phyloP scores from a whole-genome alignment of 30 jellyfish, hydroid and myxozoan genomes.

The Turritopsis rubra region DNA sequence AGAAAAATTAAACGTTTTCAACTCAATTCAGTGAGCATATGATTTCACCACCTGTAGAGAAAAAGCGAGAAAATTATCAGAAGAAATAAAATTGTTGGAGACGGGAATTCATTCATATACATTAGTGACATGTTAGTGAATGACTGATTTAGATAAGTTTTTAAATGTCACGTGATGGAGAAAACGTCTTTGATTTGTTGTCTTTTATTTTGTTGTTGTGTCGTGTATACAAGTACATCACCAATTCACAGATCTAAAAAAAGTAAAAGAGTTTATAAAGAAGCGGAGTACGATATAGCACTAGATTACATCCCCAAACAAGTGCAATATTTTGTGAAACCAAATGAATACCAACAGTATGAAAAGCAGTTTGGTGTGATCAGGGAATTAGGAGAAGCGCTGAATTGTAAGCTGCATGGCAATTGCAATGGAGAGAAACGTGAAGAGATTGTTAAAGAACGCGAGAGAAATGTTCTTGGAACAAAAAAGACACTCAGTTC shows the following conservation, averaged over 20 bases:
- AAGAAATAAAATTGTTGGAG: slow-evolving; percentile 5
- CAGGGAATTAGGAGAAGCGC: slow-evolving; percentile 57
- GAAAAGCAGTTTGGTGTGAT: slow-evolving; percentile 50
- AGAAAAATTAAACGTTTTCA: not conserved
- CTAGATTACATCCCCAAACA: slow-evolving; percentile 7
- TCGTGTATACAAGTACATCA: not conserved
- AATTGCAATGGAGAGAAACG: slow-evolving; percentile 25
- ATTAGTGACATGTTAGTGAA: not conserved
- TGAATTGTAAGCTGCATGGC: slow-evolving; percentile 44
- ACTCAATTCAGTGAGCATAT: slow-evolving; percentile 6
- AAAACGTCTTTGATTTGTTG: not conserved
- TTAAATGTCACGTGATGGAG: slow-evolving; percentile 5
- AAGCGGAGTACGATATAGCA: slow-evolving; percentile 29
- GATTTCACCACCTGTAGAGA: slow-evolving; percentile 20
- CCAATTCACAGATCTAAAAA: not conserved
- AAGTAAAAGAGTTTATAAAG: slow-evolving; percentile 15
- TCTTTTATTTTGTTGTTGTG: not conserved
- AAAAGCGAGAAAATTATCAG: not conserved
- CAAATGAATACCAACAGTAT: slow-evolving; percentile 22
- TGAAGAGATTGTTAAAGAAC: slow-evolving; percentile 1
- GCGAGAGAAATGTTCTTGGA: slow-evolving; percentile 6
- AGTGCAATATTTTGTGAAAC: slow-evolving; percentile 14
- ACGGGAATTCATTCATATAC: not conserved
- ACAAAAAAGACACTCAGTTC: slow-evolving; percentile 14
- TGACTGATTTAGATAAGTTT: not conserved